phyloP scores from a whole-genome alignment of 2,797 vertebrate species.

The Enteromius mattozi region DNA sequence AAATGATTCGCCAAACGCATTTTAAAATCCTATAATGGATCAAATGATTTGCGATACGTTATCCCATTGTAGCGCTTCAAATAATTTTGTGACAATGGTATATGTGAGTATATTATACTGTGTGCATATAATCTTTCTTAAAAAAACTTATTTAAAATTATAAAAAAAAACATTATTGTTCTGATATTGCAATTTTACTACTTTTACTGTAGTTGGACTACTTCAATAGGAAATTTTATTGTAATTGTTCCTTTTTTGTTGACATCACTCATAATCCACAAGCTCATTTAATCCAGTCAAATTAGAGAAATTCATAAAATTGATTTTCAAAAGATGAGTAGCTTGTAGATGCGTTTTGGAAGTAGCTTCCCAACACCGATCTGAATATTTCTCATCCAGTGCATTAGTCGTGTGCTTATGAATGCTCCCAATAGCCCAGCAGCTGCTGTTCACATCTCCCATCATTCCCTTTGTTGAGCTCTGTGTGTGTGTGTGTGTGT shows the following conservation, averaged over 20 bases:
- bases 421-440: conserved; percentile 34
- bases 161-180: neutral
- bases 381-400: conserved; percentile 26
- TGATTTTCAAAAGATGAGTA: neutral
- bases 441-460: conserved; percentile 24
- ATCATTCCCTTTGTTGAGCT: conserved; percentile 7
- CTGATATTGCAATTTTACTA: neutral
- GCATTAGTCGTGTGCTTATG: conserved; percentile 46
- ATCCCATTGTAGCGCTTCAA: too few relatives aligned
- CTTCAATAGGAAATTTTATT: neutral
- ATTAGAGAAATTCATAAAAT: neutral
- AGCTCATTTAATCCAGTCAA: neutral
- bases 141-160: neutral
- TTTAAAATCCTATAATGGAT: too few relatives aligned
- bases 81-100: too few relatives aligned
- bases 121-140: neutral
- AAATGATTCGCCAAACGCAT: too few relatives aligned
- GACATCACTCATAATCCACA: neutral
- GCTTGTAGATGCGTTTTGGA: neutral
- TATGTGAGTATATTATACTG: neutral
- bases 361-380: conserved; percentile 12
- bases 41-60: too few relatives aligned
- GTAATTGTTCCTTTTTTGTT: neutral
- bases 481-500: conserved; percentile 13
- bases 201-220: neutral